Base-by-base conservation (phyloP, 2,797 vertebrate species). In the Sorex maritimensis region DNA sequence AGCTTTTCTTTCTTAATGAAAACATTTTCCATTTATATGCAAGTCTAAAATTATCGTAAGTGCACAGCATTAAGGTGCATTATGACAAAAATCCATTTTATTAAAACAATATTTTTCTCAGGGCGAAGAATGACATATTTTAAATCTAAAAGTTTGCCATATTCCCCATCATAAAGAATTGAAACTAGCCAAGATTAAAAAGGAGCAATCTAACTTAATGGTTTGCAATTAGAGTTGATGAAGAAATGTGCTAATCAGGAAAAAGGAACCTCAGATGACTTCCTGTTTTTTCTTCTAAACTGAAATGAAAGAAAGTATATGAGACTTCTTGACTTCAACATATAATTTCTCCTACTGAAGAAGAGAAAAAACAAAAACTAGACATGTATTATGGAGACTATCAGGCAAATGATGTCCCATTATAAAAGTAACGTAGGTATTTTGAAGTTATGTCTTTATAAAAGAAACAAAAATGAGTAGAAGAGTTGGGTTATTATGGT, bases 181-280 rank as follows among this genome's bases (percentile, higher is more conserved):
- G 93, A 96, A 97, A 86, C 75, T 87, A 95, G 82, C 41, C 88
- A 97, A 97, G 94, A 97, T 96, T 94, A 96, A 97, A 95, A 98
- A 90, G 91, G 98, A 86, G 94, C 96, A 98, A 97, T 98, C 95
- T 97, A 96, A 96, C 97, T 97, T 98, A 97, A 97, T 98, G 93
- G 91, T 82, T 95, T 97, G 92, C 93, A 97, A 97, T 98, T 98
- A 98, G 83, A 95, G 92, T 96, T 98, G 97, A 97, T 97, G 97
- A 97, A 97, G 93, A 96, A 97, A 97, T 87, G 93, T 96, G 95
- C 96, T 98, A 96, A 98, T 97, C 94, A 94, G 95, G 85, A 90
- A 94, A 97, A 52, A 97, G 97, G 90, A 96, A 95, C 88, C 58
- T 95, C 41, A 49, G 92, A 95, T 97, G 95, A 97, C 78, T 97